Conservation (phyloP, 2,113 vertebrate genomes). For the Corythoichthys haematopterus region DNA sequence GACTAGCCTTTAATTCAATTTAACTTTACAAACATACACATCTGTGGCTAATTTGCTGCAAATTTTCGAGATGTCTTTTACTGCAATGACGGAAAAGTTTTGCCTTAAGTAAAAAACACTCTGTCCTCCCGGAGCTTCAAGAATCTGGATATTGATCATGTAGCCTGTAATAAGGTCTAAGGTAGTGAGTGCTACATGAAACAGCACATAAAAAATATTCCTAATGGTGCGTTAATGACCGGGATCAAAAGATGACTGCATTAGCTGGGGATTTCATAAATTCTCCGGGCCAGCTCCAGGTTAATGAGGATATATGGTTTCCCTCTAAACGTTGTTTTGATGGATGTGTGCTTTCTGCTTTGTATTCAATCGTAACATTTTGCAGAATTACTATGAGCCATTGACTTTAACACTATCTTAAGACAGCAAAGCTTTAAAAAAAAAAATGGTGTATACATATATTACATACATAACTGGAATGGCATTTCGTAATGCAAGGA, state of each 20-base stretch:
- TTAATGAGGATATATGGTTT: conserved; percentile 55
- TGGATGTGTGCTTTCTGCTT: conserved; percentile 29
- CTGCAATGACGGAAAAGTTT: conserved; percentile 60
- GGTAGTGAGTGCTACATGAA: conserved; percentile 61
- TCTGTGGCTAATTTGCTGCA: conserved; percentile 69
- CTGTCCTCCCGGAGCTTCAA: conserved; percentile 42
- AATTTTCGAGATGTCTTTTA: conserved; percentile 70
- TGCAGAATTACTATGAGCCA: conserved; percentile 12
- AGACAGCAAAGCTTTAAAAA: conserved; percentile 9
- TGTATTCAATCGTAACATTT: conserved; percentile 30
- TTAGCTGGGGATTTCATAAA: conserved; percentile 47
- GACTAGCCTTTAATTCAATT: conserved; percentile 71
- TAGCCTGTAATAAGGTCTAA: conserved; percentile 53
- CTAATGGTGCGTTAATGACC: conserved; percentile 59
- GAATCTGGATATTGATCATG: conserved; percentile 62
- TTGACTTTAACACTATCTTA: conserved; percentile 11
- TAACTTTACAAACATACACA: conserved; percentile 74
- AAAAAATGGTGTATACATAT: background rate
- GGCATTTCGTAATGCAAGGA: background rate
- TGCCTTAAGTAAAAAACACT: conserved; percentile 60
- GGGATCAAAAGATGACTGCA: conserved; percentile 64
- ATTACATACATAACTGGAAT: background rate
- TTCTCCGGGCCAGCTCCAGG: conserved; percentile 42
- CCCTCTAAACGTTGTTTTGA: conserved; percentile 30
- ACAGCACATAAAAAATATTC: conserved; percentile 62